Evolutionary conservation across 2,888 invertebrate species (phyloP), one percentile per base, ranked within the genome.

Genomic region (Noctua pronuba): DNA sequence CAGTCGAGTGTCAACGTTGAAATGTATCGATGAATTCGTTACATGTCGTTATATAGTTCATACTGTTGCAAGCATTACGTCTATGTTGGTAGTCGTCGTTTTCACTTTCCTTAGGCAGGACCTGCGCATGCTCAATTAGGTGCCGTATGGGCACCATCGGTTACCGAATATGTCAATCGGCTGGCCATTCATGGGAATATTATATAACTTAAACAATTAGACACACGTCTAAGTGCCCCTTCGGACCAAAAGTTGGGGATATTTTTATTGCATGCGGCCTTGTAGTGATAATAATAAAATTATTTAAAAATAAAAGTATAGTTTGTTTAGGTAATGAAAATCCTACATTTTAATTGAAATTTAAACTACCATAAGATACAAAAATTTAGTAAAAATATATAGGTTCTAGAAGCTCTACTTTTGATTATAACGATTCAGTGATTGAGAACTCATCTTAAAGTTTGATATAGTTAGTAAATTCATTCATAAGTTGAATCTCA

Each of bases 91-190:
- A 91, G 91, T 82, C 86, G 81, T 89, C 88, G 92, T 91, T 96
- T 96, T 96, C 96, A 96, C 96, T 96, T 96, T 96, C 95, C 96
- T 94, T 94, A 92, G 95, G 84, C 93, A 95, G 96, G 95, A 95
- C 94, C 91, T 91, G 91, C 87, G 95, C 94, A 94, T 94, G 92
- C 92, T 92, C 93, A 94, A 95, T 95, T 93, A 94, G 93, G 92
- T 93, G 93, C 89, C 92, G 88, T 90, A 92, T 92, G 93, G 91
- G 91, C 94, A 92, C 94, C 93, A 94, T 93, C 89, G 93, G 87
- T 91, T 92, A 92, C 93, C 93, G 93, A 94, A 95, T 94, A 90
- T 91, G 93, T 93, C 92, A 88, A 90, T 90, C 89, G 89, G 86
- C 87, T 92, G 90, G 89, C 95, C 94, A 92, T 94, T 91, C 84